phyloP scores from a whole-genome alignment of 2,113 vertebrate species.

The Myiopsitta monachus region DNA sequence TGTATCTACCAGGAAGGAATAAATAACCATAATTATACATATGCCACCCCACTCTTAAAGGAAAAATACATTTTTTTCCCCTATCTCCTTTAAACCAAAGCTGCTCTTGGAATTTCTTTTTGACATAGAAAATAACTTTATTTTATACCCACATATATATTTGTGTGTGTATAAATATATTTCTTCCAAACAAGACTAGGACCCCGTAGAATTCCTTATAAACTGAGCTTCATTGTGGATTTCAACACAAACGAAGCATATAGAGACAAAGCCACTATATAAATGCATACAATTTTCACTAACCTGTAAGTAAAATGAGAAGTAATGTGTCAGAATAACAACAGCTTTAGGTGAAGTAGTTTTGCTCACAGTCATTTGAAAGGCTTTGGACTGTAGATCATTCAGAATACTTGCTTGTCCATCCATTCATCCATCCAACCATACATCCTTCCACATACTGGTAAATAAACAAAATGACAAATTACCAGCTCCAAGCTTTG shows the following conservation, averaged over 20 bases:
- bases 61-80: not conserved
- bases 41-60: not conserved
- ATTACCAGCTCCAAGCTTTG: not conserved
- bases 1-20: not conserved
- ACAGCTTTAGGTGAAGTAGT: not conserved
- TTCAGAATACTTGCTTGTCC: not conserved
- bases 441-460: not conserved
- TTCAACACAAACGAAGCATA: not conserved
- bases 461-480: not conserved
- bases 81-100: not conserved
- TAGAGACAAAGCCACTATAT: not conserved
- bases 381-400: not conserved
- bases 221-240: not conserved
- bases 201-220: not conserved
- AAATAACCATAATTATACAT: not conserved
- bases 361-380: not conserved
- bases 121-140: not conserved
- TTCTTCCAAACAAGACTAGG: not conserved
- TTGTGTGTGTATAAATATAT: not conserved
- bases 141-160: not conserved
- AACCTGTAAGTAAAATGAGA: not conserved
- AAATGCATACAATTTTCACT: not conserved
- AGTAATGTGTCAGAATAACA: not conserved
- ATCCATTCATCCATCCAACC: not conserved
- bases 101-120: not conserved